phyloP scores from a whole-genome alignment of 2,113 vertebrate species.

The Coryphaenoides rupestris region DNA sequence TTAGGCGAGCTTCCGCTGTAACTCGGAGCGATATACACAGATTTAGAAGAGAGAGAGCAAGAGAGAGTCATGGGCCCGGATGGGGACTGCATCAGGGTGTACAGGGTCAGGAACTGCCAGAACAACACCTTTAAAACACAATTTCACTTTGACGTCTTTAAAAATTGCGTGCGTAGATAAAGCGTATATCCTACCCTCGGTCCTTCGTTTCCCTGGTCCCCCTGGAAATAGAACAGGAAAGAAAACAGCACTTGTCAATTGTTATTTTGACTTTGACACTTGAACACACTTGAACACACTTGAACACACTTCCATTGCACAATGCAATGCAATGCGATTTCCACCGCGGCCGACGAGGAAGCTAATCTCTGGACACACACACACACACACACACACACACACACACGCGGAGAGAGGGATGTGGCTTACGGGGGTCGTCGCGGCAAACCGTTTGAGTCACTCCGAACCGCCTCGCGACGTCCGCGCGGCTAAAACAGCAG shows the following conservation, averaged over 20 bases:
- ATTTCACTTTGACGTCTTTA: not conserved
- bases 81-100: not conserved
- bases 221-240: conserved; percentile 71
- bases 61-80: not conserved
- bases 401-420: no score
- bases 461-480: conserved; percentile 3
- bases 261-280: conserved; percentile 22
- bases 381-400: no score
- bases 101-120: not conserved
- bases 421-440: no score
- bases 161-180: conserved; percentile 10
- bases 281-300: no score
- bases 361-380: no score
- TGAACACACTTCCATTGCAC: no score
- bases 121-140: no score
- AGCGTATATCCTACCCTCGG: conserved; percentile 81
- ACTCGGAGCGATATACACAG: not conserved
- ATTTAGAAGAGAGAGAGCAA: not conserved
- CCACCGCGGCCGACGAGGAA: no score
- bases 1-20: no score
- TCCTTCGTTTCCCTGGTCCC: conserved; percentile 85
- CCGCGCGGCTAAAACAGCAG: no score
- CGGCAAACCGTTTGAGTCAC: conserved; percentile 19
- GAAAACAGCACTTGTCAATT: conserved; percentile 48
- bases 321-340: conserved; percentile 17